Evolutionary conservation across 1,140 invertebrate species (phyloP), one percentile per base, ranked within the genome.

Genomic region (Eupeodes corollae): DNA sequence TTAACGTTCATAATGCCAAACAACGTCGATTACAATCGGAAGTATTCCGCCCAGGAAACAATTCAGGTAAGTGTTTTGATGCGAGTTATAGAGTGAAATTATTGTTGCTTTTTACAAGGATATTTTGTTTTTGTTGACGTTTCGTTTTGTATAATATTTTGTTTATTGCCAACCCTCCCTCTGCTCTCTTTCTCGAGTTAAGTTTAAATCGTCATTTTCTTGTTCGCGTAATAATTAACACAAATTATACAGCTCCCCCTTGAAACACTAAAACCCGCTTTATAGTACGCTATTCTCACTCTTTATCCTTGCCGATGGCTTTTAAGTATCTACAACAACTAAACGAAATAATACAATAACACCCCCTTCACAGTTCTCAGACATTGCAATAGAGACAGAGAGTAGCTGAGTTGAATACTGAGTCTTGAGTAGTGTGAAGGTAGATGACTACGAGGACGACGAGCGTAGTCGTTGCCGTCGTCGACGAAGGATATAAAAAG

Each of bases 31-130:
- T 66, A 66, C 48, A 67, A 67, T 56, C 63, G 63, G 52, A 67
- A 67, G 54, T 67, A 67, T 56, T 63, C 63, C 55, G 63, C 63
- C 44, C 66, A 62, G 59, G 63, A 67, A 67, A 67, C 63, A 51
- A 67, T 67, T 57, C 63, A 67, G 63, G 63, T 67, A 56, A 67
- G 61, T 56, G 51, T 47, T 42, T 33, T 18, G 18, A 26, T 26
- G n/a, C n/a, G n/a, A 26, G 21, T 26, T 26, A 8, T n/a, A n/a
- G n/a, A 31, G 30, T 32, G 19, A 44, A 44, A 34, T 34, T 18
- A 6, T 44, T 44, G 30, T 34, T 18, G 15, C n/a, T 34, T 18
- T 35, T 2, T 16, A 5, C 19, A 8, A 14, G 18, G 18, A 12
- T 14, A 18, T 32, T 44, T 16, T 44, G 43, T 33, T 12, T 34